A percentile compares a stretch with the other conserved stretches of the same genome.
phyloP scores from a whole-genome alignment of 2,797 vertebrate genomes.

The Okamejei kenojei region DNA sequence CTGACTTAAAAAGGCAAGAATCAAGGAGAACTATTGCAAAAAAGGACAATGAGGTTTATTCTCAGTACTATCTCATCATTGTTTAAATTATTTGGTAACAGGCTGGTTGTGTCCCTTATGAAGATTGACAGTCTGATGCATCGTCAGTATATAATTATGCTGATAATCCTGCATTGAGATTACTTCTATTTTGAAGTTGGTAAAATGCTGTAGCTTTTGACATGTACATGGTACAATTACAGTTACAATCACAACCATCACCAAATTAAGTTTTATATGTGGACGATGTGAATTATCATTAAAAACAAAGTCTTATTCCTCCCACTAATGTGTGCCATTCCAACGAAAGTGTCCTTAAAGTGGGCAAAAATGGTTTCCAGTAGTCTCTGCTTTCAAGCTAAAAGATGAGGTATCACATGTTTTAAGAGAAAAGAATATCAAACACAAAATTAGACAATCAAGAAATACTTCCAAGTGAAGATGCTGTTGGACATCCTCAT shows the following conservation, averaged over 20 bases:
- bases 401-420: neutral
- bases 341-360: neutral
- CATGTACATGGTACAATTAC: neutral
- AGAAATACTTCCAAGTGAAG: neutral
- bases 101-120: neutral
- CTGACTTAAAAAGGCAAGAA: neutral
- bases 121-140: neutral
- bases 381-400: neutral
- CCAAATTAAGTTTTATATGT: neutral
- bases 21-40: neutral
- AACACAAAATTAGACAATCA: neutral
- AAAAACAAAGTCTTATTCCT: neutral
- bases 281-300: neutral
- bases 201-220: neutral
- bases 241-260: neutral
- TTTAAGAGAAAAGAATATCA: neutral
- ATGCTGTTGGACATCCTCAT: neutral
- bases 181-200: neutral
- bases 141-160: neutral
- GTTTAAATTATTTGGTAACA: constrained; percentile 14
- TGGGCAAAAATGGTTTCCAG: neutral
- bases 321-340: neutral
- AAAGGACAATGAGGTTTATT: neutral
- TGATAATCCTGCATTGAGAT: neutral
- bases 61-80: neutral